Evolutionary conservation across 2,113 vertebrate genomes (phyloP), one percentile per base, ranked within the genome.

Genomic region (Ptilorrhoa leucosticta): DNA sequence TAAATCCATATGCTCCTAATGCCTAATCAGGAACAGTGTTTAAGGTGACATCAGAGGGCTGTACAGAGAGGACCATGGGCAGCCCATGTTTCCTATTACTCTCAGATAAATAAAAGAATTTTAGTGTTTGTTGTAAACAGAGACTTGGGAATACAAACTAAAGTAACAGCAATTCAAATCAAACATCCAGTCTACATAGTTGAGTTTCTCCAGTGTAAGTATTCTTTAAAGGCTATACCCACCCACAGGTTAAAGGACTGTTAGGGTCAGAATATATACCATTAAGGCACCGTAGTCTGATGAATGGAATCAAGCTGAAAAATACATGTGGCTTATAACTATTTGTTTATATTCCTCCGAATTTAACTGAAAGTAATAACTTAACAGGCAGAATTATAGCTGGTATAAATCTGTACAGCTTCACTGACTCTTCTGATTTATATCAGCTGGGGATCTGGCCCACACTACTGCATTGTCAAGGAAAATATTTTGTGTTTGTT

Each of bases 311-410:
- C 5, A 71, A 87, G 53, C 56, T 75, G 72, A 76, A 47, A 92
- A 90, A 89, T 65, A 45, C 58, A 23, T 61, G 11, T 83, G 53
- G 44, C 22, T 86, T 94, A 73, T 93, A 84, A 57, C 33, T 91
- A 57, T 83, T 75, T 94, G 28, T 92, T 97, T 77, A 15, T 94
- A 91, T 95, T 72, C 27, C 28, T 72, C 86, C 79, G 56, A 84
- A 94, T 93, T 87, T 89, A 94, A 76, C 18, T 44, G 53, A 87
- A 87, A 94, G 53, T 79, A 89, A 93, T 89, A 91, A 63, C 57
- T 75, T 84, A 87, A 86, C 72, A 68, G 44, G 18, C 54, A 93
- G 63, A 95, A 92, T 92, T 95, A 87, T 64, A 87, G 20, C 27
- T 57, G 19, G 19, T 68, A 87, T 76, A 87, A 82, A 94, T 85